These are phyloP conservation scores for Drosophila siamana DNA, from an alignment of 2,888 invertebrate species.

Conservation along the genomic window DNA sequence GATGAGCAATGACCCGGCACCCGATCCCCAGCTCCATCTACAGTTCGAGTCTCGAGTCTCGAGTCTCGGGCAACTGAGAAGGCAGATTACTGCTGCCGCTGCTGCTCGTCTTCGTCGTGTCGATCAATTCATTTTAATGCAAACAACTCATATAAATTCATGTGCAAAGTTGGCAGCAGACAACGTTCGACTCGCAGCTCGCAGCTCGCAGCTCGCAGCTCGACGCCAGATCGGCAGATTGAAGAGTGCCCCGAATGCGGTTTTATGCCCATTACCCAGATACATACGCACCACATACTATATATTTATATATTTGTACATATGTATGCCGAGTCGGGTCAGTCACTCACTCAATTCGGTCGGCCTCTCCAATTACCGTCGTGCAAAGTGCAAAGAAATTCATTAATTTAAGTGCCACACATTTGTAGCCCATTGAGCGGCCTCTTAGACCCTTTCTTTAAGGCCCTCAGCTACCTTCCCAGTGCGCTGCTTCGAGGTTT, in stretches of 20 bases:
- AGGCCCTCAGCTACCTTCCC: no score
- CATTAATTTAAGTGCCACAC: slow-evolving; percentile 81
- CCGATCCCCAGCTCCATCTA: slow-evolving; percentile 5
- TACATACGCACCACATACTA: background rate
- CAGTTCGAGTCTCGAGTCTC: no score
- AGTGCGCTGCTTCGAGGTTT: background rate
- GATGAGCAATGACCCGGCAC: slow-evolving; percentile 75
- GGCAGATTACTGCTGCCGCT: slow-evolving; percentile 15
- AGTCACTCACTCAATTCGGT: slow-evolving; percentile 52
- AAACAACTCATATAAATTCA: slow-evolving; percentile 80
- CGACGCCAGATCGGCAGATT: slow-evolving; percentile 53
- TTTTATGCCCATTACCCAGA: slow-evolving; percentile 4
- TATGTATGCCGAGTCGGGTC: slow-evolving; percentile 34
- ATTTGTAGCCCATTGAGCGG: slow-evolving; percentile 77
- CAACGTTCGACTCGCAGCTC: slow-evolving; percentile 6
- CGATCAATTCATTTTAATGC: slow-evolving; percentile 79
- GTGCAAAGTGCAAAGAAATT: slow-evolving; percentile 79
- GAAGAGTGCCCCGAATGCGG: slow-evolving; percentile 39
- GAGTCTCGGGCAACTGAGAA: no score
- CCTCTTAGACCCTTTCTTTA: slow-evolving; percentile 30
- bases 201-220: background rate
- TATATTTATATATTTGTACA: background rate
- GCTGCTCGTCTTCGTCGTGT: slow-evolving; percentile 57
- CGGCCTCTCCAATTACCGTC: slow-evolving; percentile 57
- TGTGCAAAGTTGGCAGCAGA: slow-evolving; percentile 65